A percentile compares a stretch with the other conserved stretches of the same genome.
Evolutionary conservation across 2,888 invertebrate species (phyloP).

Genomic region (Papilio gigon): DNA sequence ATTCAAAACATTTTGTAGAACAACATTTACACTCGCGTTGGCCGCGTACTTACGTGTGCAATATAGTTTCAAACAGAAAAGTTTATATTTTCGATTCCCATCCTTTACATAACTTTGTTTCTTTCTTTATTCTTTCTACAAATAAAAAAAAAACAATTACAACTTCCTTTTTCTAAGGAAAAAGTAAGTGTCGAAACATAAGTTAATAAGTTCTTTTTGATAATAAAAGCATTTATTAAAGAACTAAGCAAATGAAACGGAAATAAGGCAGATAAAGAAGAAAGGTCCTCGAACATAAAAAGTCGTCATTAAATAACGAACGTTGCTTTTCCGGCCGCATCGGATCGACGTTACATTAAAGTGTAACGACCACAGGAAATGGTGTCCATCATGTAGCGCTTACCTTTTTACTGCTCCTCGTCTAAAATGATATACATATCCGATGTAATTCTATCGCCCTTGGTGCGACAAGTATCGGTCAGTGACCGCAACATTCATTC

Average conservation of each 20-base stretch:
- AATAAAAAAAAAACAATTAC: too few relatives aligned
- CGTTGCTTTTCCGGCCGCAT: constrained; percentile 36
- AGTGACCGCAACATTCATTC: not conserved
- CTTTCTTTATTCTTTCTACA: not conserved
- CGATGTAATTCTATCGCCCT: constrained; percentile 29
- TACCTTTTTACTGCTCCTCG: constrained; percentile 34
- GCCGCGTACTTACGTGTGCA: not conserved
- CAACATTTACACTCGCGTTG: not conserved
- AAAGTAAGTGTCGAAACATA: too few relatives aligned
- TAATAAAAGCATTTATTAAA: not conserved
- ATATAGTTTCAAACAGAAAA: too few relatives aligned
- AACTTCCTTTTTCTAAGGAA: too few relatives aligned
- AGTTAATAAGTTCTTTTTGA: not conserved
- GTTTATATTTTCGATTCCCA: too few relatives aligned
- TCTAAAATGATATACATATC: constrained; percentile 31
- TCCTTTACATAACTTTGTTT: not conserved
- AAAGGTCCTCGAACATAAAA: constrained; percentile 30
- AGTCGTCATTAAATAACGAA: constrained; percentile 35
- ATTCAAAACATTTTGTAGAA: constrained; percentile 6
- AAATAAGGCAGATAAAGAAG: constrained; percentile 28
- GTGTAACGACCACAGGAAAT: constrained; percentile 34
- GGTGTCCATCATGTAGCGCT: constrained; percentile 36
- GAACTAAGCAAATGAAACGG: constrained; percentile 22
- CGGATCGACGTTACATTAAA: constrained; percentile 32
- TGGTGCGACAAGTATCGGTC: not conserved